phyloP scores from a whole-genome alignment of 1,140 invertebrate genomes.

The Cecropterus lyciades region DNA sequence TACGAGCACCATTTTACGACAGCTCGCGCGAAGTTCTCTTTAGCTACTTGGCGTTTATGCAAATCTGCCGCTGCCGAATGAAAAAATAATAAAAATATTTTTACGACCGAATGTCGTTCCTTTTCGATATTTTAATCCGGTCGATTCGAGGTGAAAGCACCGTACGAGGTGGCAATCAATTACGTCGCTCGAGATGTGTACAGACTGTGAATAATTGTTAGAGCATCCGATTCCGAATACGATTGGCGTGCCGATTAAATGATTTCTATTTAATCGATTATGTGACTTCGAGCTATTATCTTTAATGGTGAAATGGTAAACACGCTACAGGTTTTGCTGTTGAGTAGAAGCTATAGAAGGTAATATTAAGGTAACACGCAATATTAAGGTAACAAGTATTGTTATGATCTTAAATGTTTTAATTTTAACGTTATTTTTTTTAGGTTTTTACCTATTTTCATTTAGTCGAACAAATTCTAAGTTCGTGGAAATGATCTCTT shows the following conservation, averaged over 20 bases:
- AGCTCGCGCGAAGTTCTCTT: conserved; percentile 40
- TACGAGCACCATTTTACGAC: conserved; percentile 61
- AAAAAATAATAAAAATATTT: conserved; percentile 51
- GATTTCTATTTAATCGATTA: conserved; percentile 33
- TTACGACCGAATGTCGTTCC: conserved; percentile 49
- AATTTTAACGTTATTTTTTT: no score
- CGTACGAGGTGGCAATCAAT: conserved; percentile 48
- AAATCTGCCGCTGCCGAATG: conserved; percentile 52
- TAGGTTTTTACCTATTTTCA: no score
- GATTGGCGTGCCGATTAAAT: conserved; percentile 32
- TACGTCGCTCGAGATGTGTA: conserved; percentile 37
- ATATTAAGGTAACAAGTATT: no score
- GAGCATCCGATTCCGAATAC: conserved; percentile 36
- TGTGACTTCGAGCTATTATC: neutral
- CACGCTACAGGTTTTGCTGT: neutral
- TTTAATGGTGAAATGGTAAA: neutral
- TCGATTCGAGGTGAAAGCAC: conserved; percentile 50
- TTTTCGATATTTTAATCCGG: conserved; percentile 54
- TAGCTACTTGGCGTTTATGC: conserved; percentile 64
- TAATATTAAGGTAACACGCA: no score
- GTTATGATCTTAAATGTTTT: no score
- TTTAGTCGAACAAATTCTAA: no score
- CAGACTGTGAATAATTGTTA: conserved; percentile 42
- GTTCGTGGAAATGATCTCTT: no score
- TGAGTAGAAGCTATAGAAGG: no score